Conservation (phyloP, 2,113 vertebrate genomes). For the Lepidothrix coronata region DNA sequence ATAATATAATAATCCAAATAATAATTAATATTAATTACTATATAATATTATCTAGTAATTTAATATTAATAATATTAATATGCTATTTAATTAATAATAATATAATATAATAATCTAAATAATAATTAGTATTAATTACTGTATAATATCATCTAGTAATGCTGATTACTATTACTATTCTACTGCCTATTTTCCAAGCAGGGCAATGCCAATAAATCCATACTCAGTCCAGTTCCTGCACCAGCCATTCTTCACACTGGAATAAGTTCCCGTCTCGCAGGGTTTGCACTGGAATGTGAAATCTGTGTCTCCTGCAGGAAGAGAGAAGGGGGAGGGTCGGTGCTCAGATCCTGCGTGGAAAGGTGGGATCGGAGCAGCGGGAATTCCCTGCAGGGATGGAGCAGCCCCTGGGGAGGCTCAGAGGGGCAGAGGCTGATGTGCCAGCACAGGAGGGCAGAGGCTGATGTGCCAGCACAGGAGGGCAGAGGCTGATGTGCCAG, state of each 20-base stretch:
- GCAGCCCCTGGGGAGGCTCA: too few species aligned
- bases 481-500: not conserved
- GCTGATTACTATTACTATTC: too few species aligned
- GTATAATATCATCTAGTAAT: too few species aligned
- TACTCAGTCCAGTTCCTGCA: slow-evolving; percentile 71
- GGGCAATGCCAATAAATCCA: not conserved
- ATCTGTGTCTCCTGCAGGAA: not conserved
- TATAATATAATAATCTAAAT: too few species aligned
- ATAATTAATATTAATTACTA: too few species aligned
- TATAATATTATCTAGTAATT: too few species aligned
- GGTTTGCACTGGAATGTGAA: slow-evolving; percentile 55
- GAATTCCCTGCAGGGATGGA: not conserved
- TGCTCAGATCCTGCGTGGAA: not conserved
- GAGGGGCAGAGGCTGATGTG: not conserved
- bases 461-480: not conserved
- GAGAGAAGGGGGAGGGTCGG: not conserved
- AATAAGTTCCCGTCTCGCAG: slow-evolving; percentile 63
- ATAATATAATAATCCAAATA: too few species aligned
- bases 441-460: not conserved
- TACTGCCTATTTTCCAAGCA: not conserved
- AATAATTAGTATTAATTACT: too few species aligned
- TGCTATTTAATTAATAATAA: too few species aligned
- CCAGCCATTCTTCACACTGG: not conserved
- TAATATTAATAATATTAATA: too few species aligned
- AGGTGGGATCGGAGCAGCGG: not conserved